Evolutionary conservation across 2,113 vertebrate genomes (phyloP).

Genomic region (Lasiurus borealis): DNA sequence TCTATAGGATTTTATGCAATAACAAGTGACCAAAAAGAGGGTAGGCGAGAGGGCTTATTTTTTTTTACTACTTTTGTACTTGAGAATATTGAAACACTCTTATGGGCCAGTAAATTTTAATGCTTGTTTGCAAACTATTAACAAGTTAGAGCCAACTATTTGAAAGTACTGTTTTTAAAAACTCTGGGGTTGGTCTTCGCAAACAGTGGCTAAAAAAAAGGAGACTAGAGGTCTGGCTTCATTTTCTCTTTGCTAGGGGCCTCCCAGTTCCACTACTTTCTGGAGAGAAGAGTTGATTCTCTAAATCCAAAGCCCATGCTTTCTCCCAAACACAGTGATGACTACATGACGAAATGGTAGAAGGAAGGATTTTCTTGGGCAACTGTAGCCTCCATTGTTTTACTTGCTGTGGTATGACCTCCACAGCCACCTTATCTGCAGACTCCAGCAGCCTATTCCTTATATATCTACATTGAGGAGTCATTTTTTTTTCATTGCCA

Average conservation of each 20-base stretch:
- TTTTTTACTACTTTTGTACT: neutral
- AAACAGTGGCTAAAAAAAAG: neutral
- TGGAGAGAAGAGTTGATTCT: neutral
- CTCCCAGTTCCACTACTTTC: neutral
- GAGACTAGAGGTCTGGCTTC: fast-evolving
- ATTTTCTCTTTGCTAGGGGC: neutral
- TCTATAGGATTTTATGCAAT: neutral
- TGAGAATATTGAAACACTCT: conserved; percentile 42
- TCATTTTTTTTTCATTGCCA: neutral
- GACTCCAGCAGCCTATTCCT: neutral
- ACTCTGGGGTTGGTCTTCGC: neutral
- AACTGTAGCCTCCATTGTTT: fast-evolving
- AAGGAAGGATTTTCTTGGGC: neutral
- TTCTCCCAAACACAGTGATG: neutral
- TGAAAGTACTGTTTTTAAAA: neutral
- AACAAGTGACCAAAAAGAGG: neutral
- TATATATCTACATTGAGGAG: neutral
- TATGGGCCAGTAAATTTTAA: conserved; percentile 14
- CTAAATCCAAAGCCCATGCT: no score
- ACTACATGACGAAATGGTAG: neutral
- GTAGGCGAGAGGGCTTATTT: neutral
- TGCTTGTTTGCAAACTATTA: conserved; percentile 47
- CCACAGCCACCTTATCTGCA: neutral
- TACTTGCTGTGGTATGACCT: neutral
- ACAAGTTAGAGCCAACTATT: neutral